Conservation (phyloP, 2,888 invertebrate genomes). For the Erebia epiphron region DNA sequence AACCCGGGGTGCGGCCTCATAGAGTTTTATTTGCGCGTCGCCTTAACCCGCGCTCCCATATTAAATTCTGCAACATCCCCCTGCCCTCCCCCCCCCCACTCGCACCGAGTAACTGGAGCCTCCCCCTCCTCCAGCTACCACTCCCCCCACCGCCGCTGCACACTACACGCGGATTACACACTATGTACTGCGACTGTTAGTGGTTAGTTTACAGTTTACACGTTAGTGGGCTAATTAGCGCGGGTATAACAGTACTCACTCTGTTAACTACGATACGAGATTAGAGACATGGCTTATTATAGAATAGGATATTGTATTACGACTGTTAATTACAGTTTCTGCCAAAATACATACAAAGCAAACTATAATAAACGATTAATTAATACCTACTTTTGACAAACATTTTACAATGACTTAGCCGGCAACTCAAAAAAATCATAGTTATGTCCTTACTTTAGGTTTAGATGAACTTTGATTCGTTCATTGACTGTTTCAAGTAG, state of each 20-base stretch:
- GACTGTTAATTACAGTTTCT: no score
- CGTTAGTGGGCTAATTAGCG: neutral
- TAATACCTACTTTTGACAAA: no score
- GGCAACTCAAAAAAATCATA: no score
- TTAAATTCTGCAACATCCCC: conserved; percentile 67
- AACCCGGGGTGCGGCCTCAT: conserved; percentile 66
- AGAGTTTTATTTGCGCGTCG: conserved; percentile 77
- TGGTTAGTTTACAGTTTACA: neutral
- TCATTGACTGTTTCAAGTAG: no score
- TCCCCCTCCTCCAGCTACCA: conserved; percentile 41
- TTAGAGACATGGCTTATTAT: no score
- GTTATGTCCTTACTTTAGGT: no score
- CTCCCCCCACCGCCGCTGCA: conserved; percentile 62
- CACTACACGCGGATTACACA: conserved; percentile 19
- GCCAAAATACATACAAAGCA: no score
- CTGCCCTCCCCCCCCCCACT: conserved; percentile 35
- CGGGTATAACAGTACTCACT: neutral
- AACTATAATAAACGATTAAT: no score
- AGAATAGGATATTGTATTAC: no score
- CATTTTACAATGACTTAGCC: no score
- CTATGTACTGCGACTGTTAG: neutral
- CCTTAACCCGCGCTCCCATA: conserved; percentile 78
- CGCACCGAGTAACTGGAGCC: neutral
- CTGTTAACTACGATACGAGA: neutral
- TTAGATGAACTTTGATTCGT: no score